A percentile compares a stretch with the other conserved stretches of the same genome.
Evolutionary conservation across 2,888 invertebrate species (phyloP).

Genomic region (Heliconius ethilla): DNA sequence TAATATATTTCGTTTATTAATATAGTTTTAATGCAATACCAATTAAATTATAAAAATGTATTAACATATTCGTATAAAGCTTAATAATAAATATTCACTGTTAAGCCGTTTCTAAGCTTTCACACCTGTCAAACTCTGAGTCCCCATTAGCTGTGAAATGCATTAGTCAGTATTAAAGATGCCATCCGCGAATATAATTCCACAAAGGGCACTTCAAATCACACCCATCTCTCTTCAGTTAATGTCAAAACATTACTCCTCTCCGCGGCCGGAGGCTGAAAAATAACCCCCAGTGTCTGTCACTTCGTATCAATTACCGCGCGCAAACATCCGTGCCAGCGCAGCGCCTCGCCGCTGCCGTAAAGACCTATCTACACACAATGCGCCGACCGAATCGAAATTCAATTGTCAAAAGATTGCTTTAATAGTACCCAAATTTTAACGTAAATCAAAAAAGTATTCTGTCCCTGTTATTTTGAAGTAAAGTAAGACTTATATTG

Average conservation of each 20-base stretch:
- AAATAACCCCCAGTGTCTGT: constrained; percentile 76
- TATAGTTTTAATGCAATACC: background rate
- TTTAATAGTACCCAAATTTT: constrained; percentile 71
- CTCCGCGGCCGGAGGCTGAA: constrained; percentile 70
- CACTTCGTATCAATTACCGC: constrained; percentile 82
- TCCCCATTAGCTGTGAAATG: constrained; percentile 78
- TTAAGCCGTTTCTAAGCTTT: constrained; percentile 59
- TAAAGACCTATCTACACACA: constrained; percentile 73
- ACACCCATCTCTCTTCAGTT: constrained; percentile 79
- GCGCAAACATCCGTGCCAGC: constrained; percentile 76
- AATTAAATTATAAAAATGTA: constrained; percentile 34
- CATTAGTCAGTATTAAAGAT: constrained; percentile 82
- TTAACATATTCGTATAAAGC: constrained; percentile 33
- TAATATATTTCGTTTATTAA: background rate
- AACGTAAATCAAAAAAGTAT: constrained; percentile 65
- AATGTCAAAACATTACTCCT: constrained; percentile 80
- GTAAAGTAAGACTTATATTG: constrained; percentile 63
- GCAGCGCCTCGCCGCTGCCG: constrained; percentile 48
- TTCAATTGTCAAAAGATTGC: constrained; percentile 81
- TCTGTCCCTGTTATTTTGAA: constrained; percentile 52
- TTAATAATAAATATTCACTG: constrained; percentile 40
- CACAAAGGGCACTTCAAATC: constrained; percentile 82
- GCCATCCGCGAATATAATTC: constrained; percentile 79
- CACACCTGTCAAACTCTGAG: constrained; percentile 76
- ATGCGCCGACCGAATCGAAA: constrained; percentile 71